Evolutionary conservation across 2,888 invertebrate genomes (phyloP).

Genomic region (Myopa tessellatipennis): DNA sequence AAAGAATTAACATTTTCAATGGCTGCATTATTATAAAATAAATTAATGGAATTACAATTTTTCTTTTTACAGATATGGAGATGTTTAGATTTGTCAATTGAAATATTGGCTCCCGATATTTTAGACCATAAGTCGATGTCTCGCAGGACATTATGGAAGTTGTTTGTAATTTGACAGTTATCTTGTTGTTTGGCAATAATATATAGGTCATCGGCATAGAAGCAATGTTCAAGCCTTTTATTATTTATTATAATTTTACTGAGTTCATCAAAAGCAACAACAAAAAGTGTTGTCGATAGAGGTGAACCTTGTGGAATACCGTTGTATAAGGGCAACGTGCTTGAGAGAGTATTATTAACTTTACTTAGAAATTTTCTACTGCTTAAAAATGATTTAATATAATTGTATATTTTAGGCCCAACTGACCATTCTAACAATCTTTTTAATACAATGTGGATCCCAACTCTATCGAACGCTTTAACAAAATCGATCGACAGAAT

Average conservation of each 20-base stretch:
- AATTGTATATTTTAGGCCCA: constrained; percentile 18
- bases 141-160: not conserved
- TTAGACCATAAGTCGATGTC: constrained; percentile 26
- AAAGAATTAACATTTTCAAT: not conserved
- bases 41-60: too few species aligned
- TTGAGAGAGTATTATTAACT: not conserved
- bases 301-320: constrained; percentile 29
- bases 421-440: constrained; percentile 19
- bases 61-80: constrained; percentile 34
- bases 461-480: constrained; percentile 33
- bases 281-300: constrained; percentile 17
- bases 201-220: constrained; percentile 38
- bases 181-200: constrained; percentile 7
- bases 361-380: not conserved
- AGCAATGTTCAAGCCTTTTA: not conserved
- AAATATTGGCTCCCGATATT: constrained; percentile 34
- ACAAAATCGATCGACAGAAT: constrained; percentile 26
- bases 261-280: constrained; percentile 20
- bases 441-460: constrained; percentile 23
- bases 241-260: not conserved
- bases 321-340: not conserved
- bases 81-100: constrained; percentile 30
- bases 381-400: not conserved
- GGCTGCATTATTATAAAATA: too few species aligned
- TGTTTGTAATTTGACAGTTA: constrained; percentile 8